Evolutionary conservation across 2,113 vertebrate genomes (phyloP), one percentile per base, ranked within the genome.

Genomic region (Syngnathus floridae): DNA sequence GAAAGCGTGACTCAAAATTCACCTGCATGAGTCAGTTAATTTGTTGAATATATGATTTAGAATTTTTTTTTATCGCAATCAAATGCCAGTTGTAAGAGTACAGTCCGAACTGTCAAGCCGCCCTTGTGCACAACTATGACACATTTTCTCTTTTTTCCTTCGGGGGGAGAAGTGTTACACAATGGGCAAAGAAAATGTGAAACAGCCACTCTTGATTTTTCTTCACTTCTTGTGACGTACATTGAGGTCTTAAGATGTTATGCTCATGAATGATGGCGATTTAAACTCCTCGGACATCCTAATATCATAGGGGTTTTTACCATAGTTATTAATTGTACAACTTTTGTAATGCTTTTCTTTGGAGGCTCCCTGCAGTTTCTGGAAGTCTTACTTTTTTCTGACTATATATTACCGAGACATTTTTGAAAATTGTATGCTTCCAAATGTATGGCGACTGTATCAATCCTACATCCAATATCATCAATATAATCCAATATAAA

Each of bases 21-120:
- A 31, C 26, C 26, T 31, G 26, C 26, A 31, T 3, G 26, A 31
- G 26, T 31, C 77, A 79, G 77, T 76, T 67, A 58, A 81, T 67
- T 73, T 69, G 80, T 81, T 9, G 40, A 41, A 10, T 41, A 9
- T 41, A 11, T 41, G 9, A 41, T 2, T 31, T 31, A 31, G 26
- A 31, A 2, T 10, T 41, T 9, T 80, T 77, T 76, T 76, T 69
- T 68, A 26, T 31, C 68, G 52, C 40, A 31, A 56, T 40, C 62
- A 61, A 69, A 73, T 62, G 65, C 31, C 36, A 38, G 3, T 59
- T 31, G 31, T 36, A 59, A 4, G 5, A 37, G 13, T 35, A 13
- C 17, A 37, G 3, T 17, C 10, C 1, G 22, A 19, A 10, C n/a
- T 22, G 38, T 31, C 26, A 31, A 31, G 26, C 26, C 3, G 26